phyloP scores from a whole-genome alignment of 2,113 vertebrate species.

The Gorsachius goisagi region DNA sequence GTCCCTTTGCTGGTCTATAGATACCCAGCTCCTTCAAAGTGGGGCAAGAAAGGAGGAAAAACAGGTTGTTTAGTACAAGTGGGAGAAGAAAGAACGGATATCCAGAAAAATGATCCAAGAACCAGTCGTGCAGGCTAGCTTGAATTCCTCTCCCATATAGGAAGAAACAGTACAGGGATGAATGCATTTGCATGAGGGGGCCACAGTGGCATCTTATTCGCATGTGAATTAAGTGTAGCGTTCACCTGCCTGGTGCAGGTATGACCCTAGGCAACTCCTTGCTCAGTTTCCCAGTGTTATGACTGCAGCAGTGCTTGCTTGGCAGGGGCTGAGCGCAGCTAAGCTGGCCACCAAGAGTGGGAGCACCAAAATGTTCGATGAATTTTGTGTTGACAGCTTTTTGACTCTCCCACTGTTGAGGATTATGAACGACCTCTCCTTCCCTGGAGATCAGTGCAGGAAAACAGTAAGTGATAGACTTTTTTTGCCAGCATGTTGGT shows the following conservation, averaged over 20 bases:
- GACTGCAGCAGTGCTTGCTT: background rate
- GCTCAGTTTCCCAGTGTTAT: background rate
- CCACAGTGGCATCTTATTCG: background rate
- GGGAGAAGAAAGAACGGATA: background rate
- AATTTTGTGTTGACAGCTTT: background rate
- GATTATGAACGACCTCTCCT: background rate
- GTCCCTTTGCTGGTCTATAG: background rate
- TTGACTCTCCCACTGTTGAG: background rate
- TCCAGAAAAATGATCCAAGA: background rate
- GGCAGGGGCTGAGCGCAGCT: background rate
- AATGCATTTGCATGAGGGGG: background rate
- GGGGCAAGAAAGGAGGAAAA: background rate
- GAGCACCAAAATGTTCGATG: background rate
- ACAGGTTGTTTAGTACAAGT: fast-evolving
- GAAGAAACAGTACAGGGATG: background rate
- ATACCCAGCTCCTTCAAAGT: background rate
- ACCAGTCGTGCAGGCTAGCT: background rate
- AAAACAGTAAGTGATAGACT: background rate
- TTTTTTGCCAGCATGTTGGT: background rate
- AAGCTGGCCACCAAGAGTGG: background rate
- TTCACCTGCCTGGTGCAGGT: background rate
- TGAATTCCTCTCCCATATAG: background rate
- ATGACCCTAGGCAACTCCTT: background rate
- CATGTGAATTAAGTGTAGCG: fast-evolving
- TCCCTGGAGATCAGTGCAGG: background rate